Percentiles rank a stretch among this genome's conserved stretches.
Evolutionary conservation across 2,797 vertebrate species (phyloP).

Genomic region (Periparus ater): DNA sequence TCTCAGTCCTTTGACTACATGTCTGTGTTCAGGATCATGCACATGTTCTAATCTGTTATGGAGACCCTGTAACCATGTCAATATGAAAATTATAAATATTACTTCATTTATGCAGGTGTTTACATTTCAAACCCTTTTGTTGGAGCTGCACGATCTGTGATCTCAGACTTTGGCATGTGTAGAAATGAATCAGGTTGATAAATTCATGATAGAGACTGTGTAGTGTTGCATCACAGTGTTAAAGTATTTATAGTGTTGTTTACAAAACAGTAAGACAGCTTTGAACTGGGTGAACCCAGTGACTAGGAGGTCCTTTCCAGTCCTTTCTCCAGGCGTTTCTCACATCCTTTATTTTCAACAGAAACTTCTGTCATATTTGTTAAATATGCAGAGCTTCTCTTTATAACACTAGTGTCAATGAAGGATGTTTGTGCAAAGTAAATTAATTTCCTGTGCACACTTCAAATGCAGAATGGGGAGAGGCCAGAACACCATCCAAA

Average conservation of each 20-base stretch:
- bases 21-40: background rate
- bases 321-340: slow-evolving; percentile 1
- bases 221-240: background rate
- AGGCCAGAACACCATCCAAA: background rate
- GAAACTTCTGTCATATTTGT: slow-evolving; percentile 15
- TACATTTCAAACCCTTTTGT: background rate
- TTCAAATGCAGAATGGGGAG: background rate
- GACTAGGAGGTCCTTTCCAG: background rate
- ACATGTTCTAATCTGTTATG: background rate
- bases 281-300: background rate
- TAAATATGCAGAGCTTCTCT: slow-evolving; percentile 16
- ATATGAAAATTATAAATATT: background rate
- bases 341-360: background rate
- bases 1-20: background rate
- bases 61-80: background rate
- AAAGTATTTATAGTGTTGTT: slow-evolving; percentile 38
- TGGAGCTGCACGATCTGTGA: background rate
- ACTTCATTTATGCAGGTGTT: background rate
- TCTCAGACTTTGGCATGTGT: background rate
- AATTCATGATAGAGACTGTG: background rate
- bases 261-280: slow-evolving; percentile 15
- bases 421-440: background rate
- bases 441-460: slow-evolving; percentile 13
- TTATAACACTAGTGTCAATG: background rate
- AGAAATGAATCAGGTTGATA: background rate